A percentile compares a stretch with the other conserved stretches of the same genome.
phyloP scores from a whole-genome alignment of 2,888 invertebrate species.

The Heliconius ethilla region DNA sequence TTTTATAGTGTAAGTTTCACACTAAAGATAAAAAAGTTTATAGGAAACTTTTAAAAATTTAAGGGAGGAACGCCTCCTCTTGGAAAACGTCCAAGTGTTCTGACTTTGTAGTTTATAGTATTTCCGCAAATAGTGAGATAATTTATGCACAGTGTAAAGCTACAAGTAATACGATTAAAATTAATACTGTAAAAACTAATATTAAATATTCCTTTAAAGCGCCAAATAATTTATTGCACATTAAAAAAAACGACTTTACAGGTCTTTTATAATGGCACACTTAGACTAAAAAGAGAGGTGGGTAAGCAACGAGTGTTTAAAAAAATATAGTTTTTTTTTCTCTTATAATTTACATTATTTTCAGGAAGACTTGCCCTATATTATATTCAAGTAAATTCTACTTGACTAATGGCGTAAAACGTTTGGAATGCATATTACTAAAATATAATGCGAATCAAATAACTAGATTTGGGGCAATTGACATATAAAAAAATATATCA shows the following conservation, averaged over 20 bases:
- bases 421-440: slow-evolving; percentile 38
- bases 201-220: slow-evolving; percentile 13
- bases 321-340: slow-evolving; percentile 46
- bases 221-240: slow-evolving; percentile 36
- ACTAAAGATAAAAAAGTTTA: too few species aligned
- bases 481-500: slow-evolving; percentile 12
- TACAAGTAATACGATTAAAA: slow-evolving; percentile 24
- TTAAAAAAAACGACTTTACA: slow-evolving; percentile 35
- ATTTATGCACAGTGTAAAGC: slow-evolving; percentile 6
- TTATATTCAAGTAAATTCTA: slow-evolving; percentile 32
- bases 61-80: background rate
- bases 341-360: slow-evolving; percentile 53
- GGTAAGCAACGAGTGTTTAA: slow-evolving; percentile 55
- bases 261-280: slow-evolving; percentile 43
- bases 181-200: slow-evolving; percentile 40
- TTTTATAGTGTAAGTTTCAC: too few species aligned
- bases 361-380: slow-evolving; percentile 59
- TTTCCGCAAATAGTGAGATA: background rate
- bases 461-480: slow-evolving; percentile 32
- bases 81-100: background rate
- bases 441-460: slow-evolving; percentile 29
- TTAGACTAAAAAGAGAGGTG: slow-evolving; percentile 60
- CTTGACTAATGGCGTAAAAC: slow-evolving; percentile 18
- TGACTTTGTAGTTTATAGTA: background rate
- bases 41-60: background rate